Base-by-base conservation (phyloP, 2,797 vertebrate species). In the Mormyrus hasselquistii region DNA sequence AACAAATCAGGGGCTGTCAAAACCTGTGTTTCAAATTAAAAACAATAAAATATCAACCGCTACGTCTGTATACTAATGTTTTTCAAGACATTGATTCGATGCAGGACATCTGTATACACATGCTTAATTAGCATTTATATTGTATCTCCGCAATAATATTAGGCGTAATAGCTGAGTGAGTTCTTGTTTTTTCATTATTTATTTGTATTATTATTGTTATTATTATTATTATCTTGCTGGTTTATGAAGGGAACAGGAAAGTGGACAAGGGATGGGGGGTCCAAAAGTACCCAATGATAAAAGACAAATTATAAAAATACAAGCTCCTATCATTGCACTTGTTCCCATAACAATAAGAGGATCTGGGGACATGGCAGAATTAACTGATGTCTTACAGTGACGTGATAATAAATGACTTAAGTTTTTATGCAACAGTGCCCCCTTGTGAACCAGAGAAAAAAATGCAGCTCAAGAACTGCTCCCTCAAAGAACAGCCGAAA, bases 361-460 rank as follows among this genome's bases (percentile, higher is more conserved):
- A 25, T 53, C 49, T 85, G 44, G 49, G 83, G 49, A 85, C 49
- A 85, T 52, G 44, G 49, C 8, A 22, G 8, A 85, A 52, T 52
- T 14, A 85, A 50, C 47, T 29, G 83, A 5, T 16, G 44, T 52
- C 9, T 29, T 29, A 50, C 10, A 29, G 83, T 22, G 16, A 50
- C 9, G 4, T 85, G 83, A 85, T 47, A 85, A 12, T 85, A 50
- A 85, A 85, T 50, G 1, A 25, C 22, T 14, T 38, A 47, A 41
- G 88, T 65, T 73, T 29, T 89, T 87, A 55, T 87, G 65, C 34
- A 89, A 49, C 84, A 89, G 85, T 87, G 55, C 62, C 89, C 47
- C 57, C 89, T 89, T 79, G 50, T 89, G 89, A 85, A 44, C 19
- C 52, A 57, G 50, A 2, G 52, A 19, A 29, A 55, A 87, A 53